phyloP scores from a whole-genome alignment of 1,140 invertebrate genomes.

The Ridgeia piscesae region DNA sequence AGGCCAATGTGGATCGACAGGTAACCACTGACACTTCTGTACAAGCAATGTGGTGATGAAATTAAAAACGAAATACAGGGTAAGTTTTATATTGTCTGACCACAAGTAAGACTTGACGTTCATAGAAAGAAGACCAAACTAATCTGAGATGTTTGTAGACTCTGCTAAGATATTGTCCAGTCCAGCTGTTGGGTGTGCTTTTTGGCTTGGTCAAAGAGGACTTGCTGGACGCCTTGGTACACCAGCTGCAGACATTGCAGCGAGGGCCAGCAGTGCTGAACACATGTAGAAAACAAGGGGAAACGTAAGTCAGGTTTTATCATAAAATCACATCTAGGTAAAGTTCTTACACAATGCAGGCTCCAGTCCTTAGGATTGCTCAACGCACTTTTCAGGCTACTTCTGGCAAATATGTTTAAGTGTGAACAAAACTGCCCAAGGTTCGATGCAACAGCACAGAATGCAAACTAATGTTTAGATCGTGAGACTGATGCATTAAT shows the following conservation, averaged over 20 bases:
- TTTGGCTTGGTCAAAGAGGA: constrained; percentile 13
- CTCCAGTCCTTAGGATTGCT: too few species aligned
- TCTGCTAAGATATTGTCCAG: neutral
- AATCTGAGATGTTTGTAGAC: neutral
- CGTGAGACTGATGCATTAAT: too few species aligned
- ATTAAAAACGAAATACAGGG: neutral
- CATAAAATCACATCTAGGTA: too few species aligned
- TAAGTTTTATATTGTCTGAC: neutral
- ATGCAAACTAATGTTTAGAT: too few species aligned
- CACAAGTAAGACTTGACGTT: neutral
- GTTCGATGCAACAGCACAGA: too few species aligned
- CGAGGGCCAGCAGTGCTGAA: constrained; percentile 24
- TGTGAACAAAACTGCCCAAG: too few species aligned
- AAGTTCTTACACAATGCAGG: too few species aligned
- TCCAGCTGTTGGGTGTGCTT: neutral
- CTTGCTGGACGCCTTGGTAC: neutral
- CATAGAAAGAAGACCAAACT: neutral
- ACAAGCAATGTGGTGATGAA: neutral
- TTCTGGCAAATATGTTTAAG: too few species aligned
- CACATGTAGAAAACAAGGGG: neutral
- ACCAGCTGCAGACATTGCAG: constrained; percentile 24
- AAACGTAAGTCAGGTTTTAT: neutral
- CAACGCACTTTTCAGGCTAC: too few species aligned
- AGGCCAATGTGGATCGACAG: neutral
- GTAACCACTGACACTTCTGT: neutral